Percentiles rank a stretch among this genome's conserved stretches.
These are phyloP conservation scores for Plumapathes pennacea DNA, from an alignment of 92 coral and sea anemone genomes.

Conservation along the genomic window DNA sequence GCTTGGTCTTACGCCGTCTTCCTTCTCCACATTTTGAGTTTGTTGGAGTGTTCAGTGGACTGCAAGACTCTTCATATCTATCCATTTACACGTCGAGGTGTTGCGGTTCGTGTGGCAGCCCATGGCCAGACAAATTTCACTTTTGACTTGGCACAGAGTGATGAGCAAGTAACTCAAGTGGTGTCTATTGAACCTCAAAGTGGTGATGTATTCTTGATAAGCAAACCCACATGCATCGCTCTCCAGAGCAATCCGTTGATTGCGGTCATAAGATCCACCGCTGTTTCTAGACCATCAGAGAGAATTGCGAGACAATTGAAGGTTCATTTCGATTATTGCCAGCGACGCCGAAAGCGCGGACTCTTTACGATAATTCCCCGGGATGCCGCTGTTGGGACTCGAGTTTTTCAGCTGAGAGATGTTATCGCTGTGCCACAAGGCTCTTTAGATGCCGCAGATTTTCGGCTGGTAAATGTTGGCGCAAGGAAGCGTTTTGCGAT, in stretches of 20 bases:
- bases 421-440: conserved; percentile 12
- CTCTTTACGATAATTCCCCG: conserved; percentile 38
- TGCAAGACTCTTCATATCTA: too few relatives aligned
- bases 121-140: conserved; percentile 56
- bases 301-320: conserved; percentile 24
- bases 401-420: conserved; percentile 46
- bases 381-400: conserved; percentile 48
- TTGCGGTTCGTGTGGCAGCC: too few relatives aligned
- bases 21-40: too few relatives aligned
- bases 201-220: conserved; percentile 69
- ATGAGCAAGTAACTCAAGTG: conserved; percentile 30
- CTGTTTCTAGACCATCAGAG: conserved; percentile 39
- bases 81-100: too few relatives aligned
- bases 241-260: conserved; percentile 49
- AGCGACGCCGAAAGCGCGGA: conserved; percentile 61
- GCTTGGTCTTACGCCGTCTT: too few relatives aligned
- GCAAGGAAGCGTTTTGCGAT: conserved; percentile 56
- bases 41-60: too few relatives aligned
- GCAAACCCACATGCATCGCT: conserved; percentile 61
- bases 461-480: conserved; percentile 33
- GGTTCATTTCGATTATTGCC: conserved; percentile 37
- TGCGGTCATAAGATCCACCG: conserved; percentile 51
- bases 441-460: conserved; percentile 30
- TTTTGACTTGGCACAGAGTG: conserved; percentile 17
- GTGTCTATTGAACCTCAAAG: conserved; percentile 58